These are phyloP conservation scores for Tethya wilhelma DNA, from an alignment of 37 sponge, comb jelly and placozoan genomes.

Conservation along the genomic window DNA sequence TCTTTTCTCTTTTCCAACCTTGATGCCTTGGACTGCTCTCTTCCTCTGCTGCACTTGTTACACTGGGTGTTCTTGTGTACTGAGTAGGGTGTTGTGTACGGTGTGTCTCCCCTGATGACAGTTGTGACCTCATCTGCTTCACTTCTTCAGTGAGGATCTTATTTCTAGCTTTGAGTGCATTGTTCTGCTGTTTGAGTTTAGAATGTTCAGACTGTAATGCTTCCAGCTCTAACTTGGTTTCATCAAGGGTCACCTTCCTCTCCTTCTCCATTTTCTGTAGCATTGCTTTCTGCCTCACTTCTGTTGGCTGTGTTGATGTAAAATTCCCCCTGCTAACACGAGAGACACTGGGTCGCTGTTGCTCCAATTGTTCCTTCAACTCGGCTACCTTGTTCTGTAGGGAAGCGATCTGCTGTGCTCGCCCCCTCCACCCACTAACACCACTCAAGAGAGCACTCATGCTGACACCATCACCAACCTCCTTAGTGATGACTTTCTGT, in stretches of 20 bases:
- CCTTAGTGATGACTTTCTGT: constrained; percentile 62
- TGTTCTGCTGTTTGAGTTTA: constrained; percentile 45
- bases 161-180: constrained; percentile 76
- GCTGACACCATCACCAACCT: constrained; percentile 66
- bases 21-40: not conserved
- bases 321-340: not conserved
- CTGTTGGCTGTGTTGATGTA: not conserved
- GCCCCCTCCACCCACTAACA: constrained; percentile 73
- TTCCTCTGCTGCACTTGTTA: not conserved
- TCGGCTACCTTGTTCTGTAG: constrained; percentile 74
- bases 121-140: constrained; percentile 38
- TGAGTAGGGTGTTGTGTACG: not conserved
- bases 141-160: constrained; percentile 62
- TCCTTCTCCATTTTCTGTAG: constrained; percentile 59
- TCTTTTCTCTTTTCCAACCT: constrained; percentile 18
- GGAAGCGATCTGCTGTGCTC: constrained; percentile 75
- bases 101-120: not conserved
- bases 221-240: constrained; percentile 43
- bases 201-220: constrained; percentile 21
- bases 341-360: not conserved
- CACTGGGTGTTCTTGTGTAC: not conserved
- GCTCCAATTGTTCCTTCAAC: constrained; percentile 24
- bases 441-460: constrained; percentile 35
- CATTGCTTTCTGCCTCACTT: constrained; percentile 46
- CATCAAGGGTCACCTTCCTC: constrained; percentile 44